Percentiles rank a stretch among this genome's conserved stretches.
Evolutionary conservation across 1,140 invertebrate species (phyloP).

Genomic region (Gonatopus flavifemur): DNA sequence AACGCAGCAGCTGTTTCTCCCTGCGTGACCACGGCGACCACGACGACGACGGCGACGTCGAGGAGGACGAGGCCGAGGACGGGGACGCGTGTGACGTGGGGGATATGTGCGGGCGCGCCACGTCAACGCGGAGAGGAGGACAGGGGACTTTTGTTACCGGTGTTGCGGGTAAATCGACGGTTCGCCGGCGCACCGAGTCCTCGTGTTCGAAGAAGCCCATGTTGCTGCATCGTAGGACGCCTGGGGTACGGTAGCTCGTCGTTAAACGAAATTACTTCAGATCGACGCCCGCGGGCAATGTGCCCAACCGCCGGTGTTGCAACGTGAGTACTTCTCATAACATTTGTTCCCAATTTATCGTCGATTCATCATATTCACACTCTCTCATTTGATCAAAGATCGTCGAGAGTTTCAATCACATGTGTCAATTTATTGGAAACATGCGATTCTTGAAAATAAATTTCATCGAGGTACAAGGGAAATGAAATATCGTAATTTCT

Average conservation of each 20-base stretch:
- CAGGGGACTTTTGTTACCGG: too few relatives aligned
- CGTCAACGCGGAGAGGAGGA: constrained; percentile 36
- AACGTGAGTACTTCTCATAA: constrained; percentile 58
- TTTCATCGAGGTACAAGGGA: too few relatives aligned
- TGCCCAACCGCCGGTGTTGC: constrained; percentile 57
- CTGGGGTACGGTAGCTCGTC: constrained; percentile 56
- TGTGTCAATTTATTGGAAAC: too few relatives aligned
- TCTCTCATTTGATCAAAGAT: constrained; percentile 10
- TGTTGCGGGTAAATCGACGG: constrained; percentile 44
- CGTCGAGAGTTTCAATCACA: constrained; percentile 16
- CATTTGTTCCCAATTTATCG: too few relatives aligned
- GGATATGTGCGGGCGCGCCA: constrained; percentile 42
- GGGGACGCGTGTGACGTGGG: constrained; percentile 14
- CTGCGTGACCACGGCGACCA: constrained; percentile 6
- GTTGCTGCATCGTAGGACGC: constrained; percentile 44
- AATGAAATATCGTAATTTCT: too few relatives aligned
- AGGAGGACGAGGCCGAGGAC: neutral
- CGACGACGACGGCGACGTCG: constrained; percentile 1
- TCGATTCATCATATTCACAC: too few relatives aligned
- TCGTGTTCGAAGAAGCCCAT: too few relatives aligned
- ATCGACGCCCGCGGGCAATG: constrained; percentile 58
- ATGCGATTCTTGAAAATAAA: too few relatives aligned
- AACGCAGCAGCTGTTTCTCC: too few relatives aligned
- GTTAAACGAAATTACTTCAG: constrained; percentile 41
- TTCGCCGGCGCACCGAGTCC: constrained; percentile 40